Conservation (phyloP, 2,888 invertebrate species). For the Itoplectis maculator region DNA sequence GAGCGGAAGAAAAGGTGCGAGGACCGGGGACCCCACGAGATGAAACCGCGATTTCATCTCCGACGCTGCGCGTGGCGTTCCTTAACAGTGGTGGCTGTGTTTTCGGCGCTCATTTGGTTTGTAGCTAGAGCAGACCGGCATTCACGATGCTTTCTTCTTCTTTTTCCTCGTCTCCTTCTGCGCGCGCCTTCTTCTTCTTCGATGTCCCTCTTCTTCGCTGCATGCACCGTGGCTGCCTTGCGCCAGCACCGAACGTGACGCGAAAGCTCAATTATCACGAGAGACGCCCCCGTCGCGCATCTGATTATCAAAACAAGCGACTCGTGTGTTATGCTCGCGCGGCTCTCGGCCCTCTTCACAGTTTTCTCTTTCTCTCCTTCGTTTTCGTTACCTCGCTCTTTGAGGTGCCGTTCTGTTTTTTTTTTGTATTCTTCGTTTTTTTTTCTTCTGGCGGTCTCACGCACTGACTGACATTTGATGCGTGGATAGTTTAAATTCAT, state of each 20-base stretch:
- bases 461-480: conserved; percentile 38
- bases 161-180: conserved; percentile 24
- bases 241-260: conserved; percentile 76
- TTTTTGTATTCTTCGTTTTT: conserved; percentile 24
- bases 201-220: conserved; percentile 39
- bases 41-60: conserved; percentile 54
- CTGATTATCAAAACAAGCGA: conserved; percentile 73
- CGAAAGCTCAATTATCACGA: conserved; percentile 74
- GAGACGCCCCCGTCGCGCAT: conserved; percentile 75
- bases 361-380: conserved; percentile 59
- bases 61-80: neutral
- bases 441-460: conserved; percentile 51
- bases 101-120: conserved; percentile 35
- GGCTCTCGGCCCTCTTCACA: conserved; percentile 3
- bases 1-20: conserved; percentile 32
- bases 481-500: conserved; percentile 34
- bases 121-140: conserved; percentile 19
- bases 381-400: conserved; percentile 52
- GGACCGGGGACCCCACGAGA: conserved; percentile 24
- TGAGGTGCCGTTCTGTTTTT: neutral
- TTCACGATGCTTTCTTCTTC: conserved; percentile 23
- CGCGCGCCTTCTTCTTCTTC: conserved; percentile 30
- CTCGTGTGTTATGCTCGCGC: conserved; percentile 40
- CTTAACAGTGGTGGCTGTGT: neutral
- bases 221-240: conserved; percentile 53